These are phyloP conservation scores for Florisuga fusca DNA, from an alignment of 2,797 vertebrate species.

Conservation along the genomic window DNA sequence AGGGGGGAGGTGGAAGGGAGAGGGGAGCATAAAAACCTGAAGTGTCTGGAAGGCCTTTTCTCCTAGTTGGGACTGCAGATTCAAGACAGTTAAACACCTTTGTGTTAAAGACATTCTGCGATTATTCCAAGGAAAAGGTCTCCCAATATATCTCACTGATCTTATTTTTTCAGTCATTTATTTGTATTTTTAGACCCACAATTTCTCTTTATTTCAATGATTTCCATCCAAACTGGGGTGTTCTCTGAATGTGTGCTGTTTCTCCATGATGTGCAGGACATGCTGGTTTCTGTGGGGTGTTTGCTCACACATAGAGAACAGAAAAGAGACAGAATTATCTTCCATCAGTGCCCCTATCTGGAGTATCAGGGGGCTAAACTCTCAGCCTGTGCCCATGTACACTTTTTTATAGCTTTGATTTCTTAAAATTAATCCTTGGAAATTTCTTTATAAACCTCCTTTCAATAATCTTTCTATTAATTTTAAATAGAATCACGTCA, in stretches of 20 bases:
- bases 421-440: not conserved
- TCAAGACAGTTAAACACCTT: not conserved
- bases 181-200: not conserved
- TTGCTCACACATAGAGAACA: accelerated
- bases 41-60: not conserved
- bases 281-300: not conserved
- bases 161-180: not conserved
- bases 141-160: not conserved
- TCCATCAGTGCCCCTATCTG: not conserved
- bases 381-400: not conserved
- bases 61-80: not conserved
- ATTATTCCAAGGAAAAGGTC: not conserved
- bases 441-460: not conserved
- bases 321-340: not conserved
- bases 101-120: not conserved
- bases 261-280: not conserved
- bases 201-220: not conserved
- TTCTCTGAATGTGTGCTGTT: not conserved
- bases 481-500: not conserved
- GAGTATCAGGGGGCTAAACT: not conserved
- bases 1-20: too few species aligned
- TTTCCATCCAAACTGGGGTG: not conserved
- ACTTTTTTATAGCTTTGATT: not conserved
- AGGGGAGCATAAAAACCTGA: accelerated
- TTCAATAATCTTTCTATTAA: not conserved